These are phyloP conservation scores for Lochmaea crataegi DNA, from an alignment of 2,888 invertebrate genomes.

Conservation along the genomic window DNA sequence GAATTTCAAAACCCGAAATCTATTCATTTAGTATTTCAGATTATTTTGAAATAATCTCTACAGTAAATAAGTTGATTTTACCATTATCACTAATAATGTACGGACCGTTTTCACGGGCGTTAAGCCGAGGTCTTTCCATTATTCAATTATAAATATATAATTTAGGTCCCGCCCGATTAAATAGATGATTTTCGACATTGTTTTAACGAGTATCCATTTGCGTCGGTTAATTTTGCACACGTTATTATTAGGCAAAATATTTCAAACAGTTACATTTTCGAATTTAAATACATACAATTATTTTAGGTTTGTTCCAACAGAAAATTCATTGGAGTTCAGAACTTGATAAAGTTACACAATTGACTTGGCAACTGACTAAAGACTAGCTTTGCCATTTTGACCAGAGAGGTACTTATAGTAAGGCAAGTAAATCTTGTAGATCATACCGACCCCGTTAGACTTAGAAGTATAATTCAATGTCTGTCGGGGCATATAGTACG, in stretches of 20 bases:
- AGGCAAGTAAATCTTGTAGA: no score
- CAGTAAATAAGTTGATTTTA: slow-evolving; percentile 29
- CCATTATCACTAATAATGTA: slow-evolving; percentile 33
- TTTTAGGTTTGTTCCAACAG: neutral
- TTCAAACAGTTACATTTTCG: neutral
- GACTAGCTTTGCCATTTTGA: no score
- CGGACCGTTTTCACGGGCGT: slow-evolving; percentile 30
- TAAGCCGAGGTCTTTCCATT: slow-evolving; percentile 32
- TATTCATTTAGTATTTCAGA: slow-evolving; percentile 27
- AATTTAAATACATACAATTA: neutral
- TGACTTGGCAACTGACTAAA: no score
- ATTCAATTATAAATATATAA: slow-evolving; percentile 43
- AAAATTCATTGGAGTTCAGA: neutral
- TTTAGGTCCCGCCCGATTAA: slow-evolving; percentile 38
- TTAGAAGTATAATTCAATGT: no score
- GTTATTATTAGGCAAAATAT: neutral
- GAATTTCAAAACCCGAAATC: slow-evolving; percentile 12
- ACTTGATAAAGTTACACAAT: no score
- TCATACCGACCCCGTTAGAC: no score
- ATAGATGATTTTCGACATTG: slow-evolving; percentile 39
- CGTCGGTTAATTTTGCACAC: slow-evolving; percentile 46
- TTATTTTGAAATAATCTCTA: slow-evolving; percentile 27
- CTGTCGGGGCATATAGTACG: no score
- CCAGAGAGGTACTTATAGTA: no score
- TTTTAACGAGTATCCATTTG: slow-evolving; percentile 42